Evolutionary conservation across 2,888 invertebrate genomes (phyloP).

Genomic region (Lordiphosa fenestrarum): DNA sequence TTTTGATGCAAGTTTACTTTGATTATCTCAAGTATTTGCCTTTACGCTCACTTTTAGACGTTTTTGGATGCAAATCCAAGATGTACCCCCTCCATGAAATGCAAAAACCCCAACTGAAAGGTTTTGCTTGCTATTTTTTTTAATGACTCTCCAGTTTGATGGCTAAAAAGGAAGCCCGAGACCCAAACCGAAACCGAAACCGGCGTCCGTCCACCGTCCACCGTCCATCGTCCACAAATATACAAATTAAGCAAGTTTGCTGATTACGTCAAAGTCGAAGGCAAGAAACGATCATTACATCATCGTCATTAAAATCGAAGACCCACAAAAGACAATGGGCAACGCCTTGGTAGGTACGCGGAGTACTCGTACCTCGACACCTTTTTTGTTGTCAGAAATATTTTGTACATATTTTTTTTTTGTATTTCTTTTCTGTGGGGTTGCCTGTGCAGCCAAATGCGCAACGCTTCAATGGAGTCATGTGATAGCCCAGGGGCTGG

Average conservation of each 20-base stretch:
- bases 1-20: no score
- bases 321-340: conserved; percentile 59
- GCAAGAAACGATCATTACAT: conserved; percentile 39
- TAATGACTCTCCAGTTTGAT: no score
- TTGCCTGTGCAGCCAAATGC: conserved; percentile 30
- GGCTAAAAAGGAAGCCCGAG: conserved; percentile 16
- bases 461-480: conserved; percentile 69
- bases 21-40: no score
- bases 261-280: conserved; percentile 13
- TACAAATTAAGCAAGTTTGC: conserved; percentile 55
- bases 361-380: conserved; percentile 34
- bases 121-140: no score
- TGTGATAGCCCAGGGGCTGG: conserved; percentile 54
- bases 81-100: no score
- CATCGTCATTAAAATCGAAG: conserved; percentile 69
- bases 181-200: conserved; percentile 30
- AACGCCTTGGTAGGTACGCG: conserved; percentile 15
- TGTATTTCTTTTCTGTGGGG: not conserved
- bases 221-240: conserved; percentile 15
- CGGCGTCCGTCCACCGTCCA: no score
- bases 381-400: conserved; percentile 10
- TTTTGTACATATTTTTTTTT: conserved; percentile 11
- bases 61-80: no score
- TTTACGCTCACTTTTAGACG: no score
- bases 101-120: no score